Evolutionary conservation across 2,797 vertebrate species (phyloP), one percentile per base, ranked within the genome.

Genomic region (Vireo griseus): DNA sequence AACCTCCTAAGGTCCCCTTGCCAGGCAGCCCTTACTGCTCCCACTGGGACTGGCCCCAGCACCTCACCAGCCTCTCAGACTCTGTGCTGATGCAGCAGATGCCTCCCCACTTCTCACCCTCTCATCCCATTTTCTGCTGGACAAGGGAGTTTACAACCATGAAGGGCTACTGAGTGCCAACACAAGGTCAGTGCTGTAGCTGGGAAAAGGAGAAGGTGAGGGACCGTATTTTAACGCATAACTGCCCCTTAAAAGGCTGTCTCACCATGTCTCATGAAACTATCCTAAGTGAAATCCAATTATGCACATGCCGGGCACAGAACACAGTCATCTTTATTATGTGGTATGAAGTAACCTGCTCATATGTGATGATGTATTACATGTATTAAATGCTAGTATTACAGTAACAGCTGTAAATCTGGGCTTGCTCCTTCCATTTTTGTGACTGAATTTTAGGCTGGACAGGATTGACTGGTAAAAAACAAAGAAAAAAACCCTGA

Each of bases 61-160:
- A 52, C 13, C 44, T 35, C 2, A 1, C 18, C 61, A 79, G 25
- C 33, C 59, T 52, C 76, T 61, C 42, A 16, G 17, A 28, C 13
- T 16, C 29, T 1, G 0, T 3, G 40, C 13, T 47, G 44, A 66
- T 20, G 18, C 29, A 86, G 35, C 16, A 83, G 39, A 73, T 17
- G 40, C 47, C 45, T 59, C 0, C 13, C n/a, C 20, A 9, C 18
- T 8, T 5, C 4, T 3, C 17, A 7, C 20, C 54, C 7, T 1
- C 13, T 13, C 14, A 15, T 40, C 2, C 1, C 4, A 13, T 39
- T 31, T 84, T 76, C 59, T 62, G 55, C 22, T 31, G 39, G 22
- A 57, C 37, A 54, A 68, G 47, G 8, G 4, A 50, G n/a, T 6
- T 47, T 11, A 57, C 52, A 24, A 12, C 19, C 35, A 7, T 29